Conservation (phyloP, 2,888 invertebrate genomes). For the Coremacera marginata region DNA sequence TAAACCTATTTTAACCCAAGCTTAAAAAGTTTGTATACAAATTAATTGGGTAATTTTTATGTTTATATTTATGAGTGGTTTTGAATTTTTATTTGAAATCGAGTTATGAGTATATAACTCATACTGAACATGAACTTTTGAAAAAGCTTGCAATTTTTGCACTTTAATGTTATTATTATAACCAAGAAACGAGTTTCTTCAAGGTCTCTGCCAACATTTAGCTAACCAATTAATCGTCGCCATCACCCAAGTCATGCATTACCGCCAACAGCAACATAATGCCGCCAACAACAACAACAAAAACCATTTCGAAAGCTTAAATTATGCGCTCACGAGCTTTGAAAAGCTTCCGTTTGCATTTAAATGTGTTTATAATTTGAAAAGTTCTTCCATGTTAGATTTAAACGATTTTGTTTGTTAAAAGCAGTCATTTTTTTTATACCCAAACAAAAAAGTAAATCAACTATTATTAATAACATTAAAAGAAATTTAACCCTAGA, state of each 20-base stretch:
- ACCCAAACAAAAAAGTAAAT: no score
- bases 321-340: not conserved
- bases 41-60: no score
- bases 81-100: not conserved
- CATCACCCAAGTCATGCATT: not conserved
- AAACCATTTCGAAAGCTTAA: not conserved
- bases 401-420: not conserved
- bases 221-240: not conserved
- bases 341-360: slow-evolving; percentile 26
- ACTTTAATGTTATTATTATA: no score
- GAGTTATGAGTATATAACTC: not conserved
- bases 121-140: no score
- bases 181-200: no score
- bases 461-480: not conserved
- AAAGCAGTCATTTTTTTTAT: no score
- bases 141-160: no score
- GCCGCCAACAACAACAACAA: slow-evolving; percentile 32
- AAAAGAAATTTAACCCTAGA: not conserved
- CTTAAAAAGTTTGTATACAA: no score
- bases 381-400: not conserved
- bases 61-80: no score
- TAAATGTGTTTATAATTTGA: not conserved
- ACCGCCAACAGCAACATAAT: slow-evolving; percentile 32
- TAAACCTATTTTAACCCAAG: no score
- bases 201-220: no score